Conservation (phyloP, 2,113 vertebrate genomes). For the Burhinus oedicnemus region DNA sequence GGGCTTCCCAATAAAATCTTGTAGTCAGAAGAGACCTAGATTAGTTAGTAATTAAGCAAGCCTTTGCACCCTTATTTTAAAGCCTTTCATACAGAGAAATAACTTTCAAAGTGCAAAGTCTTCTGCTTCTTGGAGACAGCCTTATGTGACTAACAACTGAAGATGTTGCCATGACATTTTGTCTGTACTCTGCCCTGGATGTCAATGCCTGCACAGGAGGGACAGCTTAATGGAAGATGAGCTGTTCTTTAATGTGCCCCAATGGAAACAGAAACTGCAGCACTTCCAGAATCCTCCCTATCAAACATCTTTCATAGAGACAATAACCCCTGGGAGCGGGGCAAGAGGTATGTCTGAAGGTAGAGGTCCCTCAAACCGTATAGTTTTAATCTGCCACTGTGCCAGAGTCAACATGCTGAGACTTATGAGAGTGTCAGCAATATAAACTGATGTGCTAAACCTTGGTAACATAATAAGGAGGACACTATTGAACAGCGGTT, state of each 20-base stretch:
- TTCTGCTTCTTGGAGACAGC: neutral
- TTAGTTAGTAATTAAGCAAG: neutral
- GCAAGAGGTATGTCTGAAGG: neutral
- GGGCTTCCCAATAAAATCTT: neutral
- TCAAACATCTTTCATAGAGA: neutral
- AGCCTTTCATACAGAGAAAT: neutral
- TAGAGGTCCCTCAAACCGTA: neutral
- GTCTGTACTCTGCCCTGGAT: neutral
- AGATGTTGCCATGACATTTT: neutral
- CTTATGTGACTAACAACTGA: neutral
- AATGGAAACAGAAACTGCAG: neutral
- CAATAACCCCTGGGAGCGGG: fast-evolving
- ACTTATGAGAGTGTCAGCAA: neutral
- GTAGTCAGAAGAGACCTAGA: neutral
- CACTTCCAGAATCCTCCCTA: neutral
- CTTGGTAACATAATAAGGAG: neutral
- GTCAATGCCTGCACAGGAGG: neutral
- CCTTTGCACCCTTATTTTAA: slow-evolving; percentile 15
- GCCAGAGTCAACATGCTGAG: neutral
- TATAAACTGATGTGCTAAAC: neutral
- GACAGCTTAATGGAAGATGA: neutral
- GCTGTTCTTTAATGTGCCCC: neutral
- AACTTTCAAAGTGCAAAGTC: neutral
- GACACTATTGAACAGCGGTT: neutral
- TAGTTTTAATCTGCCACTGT: neutral